Percentiles rank a stretch among this genome's conserved stretches.
Evolutionary conservation across 2,113 vertebrate genomes (phyloP).

Genomic region (Oreochromis spilurus): DNA sequence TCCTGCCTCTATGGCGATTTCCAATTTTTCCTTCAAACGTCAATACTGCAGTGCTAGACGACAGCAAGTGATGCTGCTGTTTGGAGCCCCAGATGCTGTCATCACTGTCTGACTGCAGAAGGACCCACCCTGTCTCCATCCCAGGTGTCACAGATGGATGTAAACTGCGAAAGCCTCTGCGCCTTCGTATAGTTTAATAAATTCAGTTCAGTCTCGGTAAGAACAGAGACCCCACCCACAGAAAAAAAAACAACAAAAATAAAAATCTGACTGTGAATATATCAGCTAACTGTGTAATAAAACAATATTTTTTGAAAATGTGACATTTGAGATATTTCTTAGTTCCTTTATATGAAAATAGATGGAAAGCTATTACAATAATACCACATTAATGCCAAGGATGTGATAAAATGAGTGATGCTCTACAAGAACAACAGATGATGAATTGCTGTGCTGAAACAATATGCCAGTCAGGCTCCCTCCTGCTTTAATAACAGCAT

Average conservation of each 20-base stretch:
- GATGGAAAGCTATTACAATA: slow-evolving; percentile 1
- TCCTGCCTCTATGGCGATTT: not conserved
- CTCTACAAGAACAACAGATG: not conserved
- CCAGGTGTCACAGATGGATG: slow-evolving; percentile 27
- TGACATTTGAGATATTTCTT: not conserved
- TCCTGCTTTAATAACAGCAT: slow-evolving; percentile 12
- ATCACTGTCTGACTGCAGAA: slow-evolving; percentile 39
- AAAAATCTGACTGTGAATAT: not conserved
- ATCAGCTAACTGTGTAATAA: not conserved
- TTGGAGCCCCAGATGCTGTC: slow-evolving; percentile 23
- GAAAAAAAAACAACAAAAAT: not conserved
- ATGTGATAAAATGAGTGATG: slow-evolving; percentile 14
- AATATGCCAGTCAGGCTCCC: not conserved
- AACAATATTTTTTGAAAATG: not conserved
- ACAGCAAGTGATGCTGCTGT: slow-evolving; percentile 26
- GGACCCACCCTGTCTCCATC: slow-evolving; percentile 25
- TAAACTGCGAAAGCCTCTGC: not conserved
- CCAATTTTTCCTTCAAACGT: not conserved
- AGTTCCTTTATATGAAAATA: slow-evolving; percentile 3
- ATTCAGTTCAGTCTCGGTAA: not conserved
- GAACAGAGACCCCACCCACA: not conserved
- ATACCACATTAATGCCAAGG: not conserved
- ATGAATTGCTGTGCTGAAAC: slow-evolving; percentile 15
- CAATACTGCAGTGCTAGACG: slow-evolving; percentile 6
- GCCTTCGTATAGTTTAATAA: not conserved